phyloP scores from a whole-genome alignment of 2,113 vertebrate genomes.

The Tragelaphus strepsiceros region DNA sequence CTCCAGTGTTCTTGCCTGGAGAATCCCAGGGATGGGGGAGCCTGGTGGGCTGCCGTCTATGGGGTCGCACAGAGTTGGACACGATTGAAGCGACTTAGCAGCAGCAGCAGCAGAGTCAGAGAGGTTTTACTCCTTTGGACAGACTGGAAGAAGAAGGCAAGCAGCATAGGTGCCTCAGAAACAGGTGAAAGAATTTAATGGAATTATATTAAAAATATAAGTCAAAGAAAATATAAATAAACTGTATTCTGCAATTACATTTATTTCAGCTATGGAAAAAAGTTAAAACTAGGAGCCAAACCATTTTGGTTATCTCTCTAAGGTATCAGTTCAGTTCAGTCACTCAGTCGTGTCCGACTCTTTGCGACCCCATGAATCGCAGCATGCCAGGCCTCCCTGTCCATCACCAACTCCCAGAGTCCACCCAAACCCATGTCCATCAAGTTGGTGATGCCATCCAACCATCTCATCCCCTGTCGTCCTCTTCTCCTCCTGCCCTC shows the following conservation, averaged over 20 bases:
- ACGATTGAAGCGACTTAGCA: neutral
- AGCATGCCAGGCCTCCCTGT: too few species aligned
- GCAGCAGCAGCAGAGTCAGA: neutral
- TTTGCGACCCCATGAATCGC: too few species aligned
- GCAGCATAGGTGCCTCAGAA: neutral
- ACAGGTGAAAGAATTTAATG: neutral
- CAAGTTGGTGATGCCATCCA: too few species aligned
- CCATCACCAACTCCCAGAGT: too few species aligned
- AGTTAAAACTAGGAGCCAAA: neutral
- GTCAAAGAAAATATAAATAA: neutral
- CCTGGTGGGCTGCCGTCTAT: neutral
- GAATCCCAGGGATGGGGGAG: too few species aligned
- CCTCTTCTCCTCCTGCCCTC: too few species aligned
- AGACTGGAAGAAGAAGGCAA: neutral
- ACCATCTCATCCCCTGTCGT: too few species aligned
- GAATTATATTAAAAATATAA: neutral
- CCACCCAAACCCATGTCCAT: too few species aligned
- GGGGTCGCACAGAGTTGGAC: neutral
- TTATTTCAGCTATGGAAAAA: neutral
- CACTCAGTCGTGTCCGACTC: fast-evolving
- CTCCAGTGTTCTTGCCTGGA: too few species aligned
- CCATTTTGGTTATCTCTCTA: neutral
- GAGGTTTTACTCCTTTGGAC: neutral
- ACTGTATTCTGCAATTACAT: neutral
- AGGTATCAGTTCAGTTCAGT: neutral